These are phyloP conservation scores for Eulacestoma nigropectus DNA, from an alignment of 2,113 vertebrate genomes.

Conservation along the genomic window DNA sequence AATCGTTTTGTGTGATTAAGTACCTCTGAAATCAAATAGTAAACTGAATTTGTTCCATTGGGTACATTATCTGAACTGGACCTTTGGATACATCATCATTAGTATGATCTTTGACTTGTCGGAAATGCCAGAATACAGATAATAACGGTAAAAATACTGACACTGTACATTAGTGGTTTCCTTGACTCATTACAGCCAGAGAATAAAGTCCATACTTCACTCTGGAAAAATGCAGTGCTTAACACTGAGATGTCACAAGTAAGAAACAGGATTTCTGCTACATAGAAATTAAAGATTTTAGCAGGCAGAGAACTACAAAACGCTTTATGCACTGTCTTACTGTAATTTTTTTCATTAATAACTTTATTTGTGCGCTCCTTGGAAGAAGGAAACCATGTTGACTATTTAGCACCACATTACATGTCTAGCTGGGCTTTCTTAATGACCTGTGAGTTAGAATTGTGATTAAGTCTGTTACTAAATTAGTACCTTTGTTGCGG, in stretches of 20 bases:
- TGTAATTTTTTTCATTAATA: not conserved
- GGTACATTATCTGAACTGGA: not conserved
- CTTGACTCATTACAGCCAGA: not conserved
- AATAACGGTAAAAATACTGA: not conserved
- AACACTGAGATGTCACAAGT: not conserved
- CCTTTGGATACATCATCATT: not conserved
- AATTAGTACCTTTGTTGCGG: not conserved
- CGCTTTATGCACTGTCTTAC: not conserved
- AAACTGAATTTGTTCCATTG: constrained; percentile 22
- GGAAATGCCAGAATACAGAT: not conserved
- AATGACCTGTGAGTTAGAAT: not conserved
- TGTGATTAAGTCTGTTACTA: not conserved
- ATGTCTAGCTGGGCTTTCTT: constrained; percentile 5
- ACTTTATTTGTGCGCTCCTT: not conserved
- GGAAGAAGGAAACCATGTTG: not conserved
- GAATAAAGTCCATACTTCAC: not conserved
- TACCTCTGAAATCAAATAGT: constrained; percentile 34
- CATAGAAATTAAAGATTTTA: not conserved
- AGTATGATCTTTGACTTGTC: not conserved
- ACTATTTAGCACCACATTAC: not conserved
- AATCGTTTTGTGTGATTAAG: not conserved
- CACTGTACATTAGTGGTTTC: not conserved
- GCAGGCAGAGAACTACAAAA: not conserved
- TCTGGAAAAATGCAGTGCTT: not conserved
- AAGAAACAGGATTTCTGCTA: not conserved